Evolutionary conservation across 2,888 invertebrate genomes (phyloP), one percentile per base, ranked within the genome.

Genomic region (Epistrophella euchroma): DNA sequence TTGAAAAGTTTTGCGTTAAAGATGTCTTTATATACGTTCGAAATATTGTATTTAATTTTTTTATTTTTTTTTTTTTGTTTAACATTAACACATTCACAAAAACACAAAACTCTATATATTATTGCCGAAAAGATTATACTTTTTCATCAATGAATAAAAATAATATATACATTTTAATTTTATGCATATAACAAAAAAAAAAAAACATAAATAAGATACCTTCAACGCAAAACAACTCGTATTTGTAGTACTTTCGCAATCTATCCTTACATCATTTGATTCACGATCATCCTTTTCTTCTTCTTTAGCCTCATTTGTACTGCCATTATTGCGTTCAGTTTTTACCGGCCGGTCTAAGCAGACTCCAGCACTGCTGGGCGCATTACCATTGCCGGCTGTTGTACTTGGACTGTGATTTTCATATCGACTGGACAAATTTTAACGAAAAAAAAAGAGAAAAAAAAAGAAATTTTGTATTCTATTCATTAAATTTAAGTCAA

Each of bases 371-470:
- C 82, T 85, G 58, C 82, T 88, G 56, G 89, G 88, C 47, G 89
- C 89, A 84, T 90, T 90, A 32, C 89, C 89, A 76, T 88, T 89
- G 60, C 92, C 92, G 22, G 92, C 92, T 52, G 92, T 92, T 87
- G 92, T 92, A 89, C 90, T 92, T 88, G 93, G 92, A 90, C 92
- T 93, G 89, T 93, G 93, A 88, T 92, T 93, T 88, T 93, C 93
- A 88, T 92, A 93, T 88, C 93, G 91, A 86, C 92, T 92, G 81
- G 13, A 87, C 71, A 28, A 71, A 50, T 5, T 55, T 1, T 25
- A 22, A 47, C 32, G 35, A 58, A 6, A 35, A 47, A 43, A 52
- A 0, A 17, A 4, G n/a, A n/a, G n/a, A n/a, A 32, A 32, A 6
- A 32, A 6, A 32, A 32, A 66, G 22, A 73, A 73, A 55, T n/a